Conservation (phyloP, 2,888 invertebrate species). For the Shargacucullia verbasci region DNA sequence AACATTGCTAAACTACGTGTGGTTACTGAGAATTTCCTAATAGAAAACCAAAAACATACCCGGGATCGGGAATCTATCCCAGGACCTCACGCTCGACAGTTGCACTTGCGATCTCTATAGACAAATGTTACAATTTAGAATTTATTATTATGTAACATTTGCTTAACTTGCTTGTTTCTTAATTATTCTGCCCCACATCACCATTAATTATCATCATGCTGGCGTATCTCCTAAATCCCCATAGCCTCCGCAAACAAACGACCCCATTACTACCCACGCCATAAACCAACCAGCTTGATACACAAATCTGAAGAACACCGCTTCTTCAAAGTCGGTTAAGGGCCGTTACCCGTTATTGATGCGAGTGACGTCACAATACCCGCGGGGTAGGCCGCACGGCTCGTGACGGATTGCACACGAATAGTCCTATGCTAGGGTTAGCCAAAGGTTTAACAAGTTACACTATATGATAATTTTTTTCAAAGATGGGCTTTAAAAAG, state of each 20-base stretch:
- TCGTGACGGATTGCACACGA: slow-evolving; percentile 39
- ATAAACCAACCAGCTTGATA: slow-evolving; percentile 21
- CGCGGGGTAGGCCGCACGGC: slow-evolving; percentile 17
- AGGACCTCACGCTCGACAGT: too few species aligned
- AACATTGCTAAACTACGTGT: too few species aligned
- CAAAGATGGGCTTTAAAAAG: too few species aligned
- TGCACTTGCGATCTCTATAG: too few species aligned
- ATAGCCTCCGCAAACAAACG: not conserved
- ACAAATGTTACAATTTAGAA: too few species aligned
- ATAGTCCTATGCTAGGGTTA: slow-evolving; percentile 28
- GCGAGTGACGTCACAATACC: slow-evolving; percentile 30
- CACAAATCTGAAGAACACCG: slow-evolving; percentile 28
- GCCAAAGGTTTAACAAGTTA: too few species aligned
- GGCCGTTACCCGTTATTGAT: slow-evolving; percentile 46
- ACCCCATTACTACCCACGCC: slow-evolving; percentile 4
- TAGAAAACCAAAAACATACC: too few species aligned
- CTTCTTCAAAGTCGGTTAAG: slow-evolving; percentile 49
- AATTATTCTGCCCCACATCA: not conserved
- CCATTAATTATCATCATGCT: not conserved
- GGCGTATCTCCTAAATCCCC: not conserved
- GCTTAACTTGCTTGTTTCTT: too few species aligned
- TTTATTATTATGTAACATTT: too few species aligned
- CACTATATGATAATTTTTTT: too few species aligned
- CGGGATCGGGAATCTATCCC: too few species aligned
- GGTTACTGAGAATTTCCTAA: too few species aligned